These are phyloP conservation scores for Delphinus delphis DNA, from an alignment of 2,113 vertebrate species.

Conservation along the genomic window DNA sequence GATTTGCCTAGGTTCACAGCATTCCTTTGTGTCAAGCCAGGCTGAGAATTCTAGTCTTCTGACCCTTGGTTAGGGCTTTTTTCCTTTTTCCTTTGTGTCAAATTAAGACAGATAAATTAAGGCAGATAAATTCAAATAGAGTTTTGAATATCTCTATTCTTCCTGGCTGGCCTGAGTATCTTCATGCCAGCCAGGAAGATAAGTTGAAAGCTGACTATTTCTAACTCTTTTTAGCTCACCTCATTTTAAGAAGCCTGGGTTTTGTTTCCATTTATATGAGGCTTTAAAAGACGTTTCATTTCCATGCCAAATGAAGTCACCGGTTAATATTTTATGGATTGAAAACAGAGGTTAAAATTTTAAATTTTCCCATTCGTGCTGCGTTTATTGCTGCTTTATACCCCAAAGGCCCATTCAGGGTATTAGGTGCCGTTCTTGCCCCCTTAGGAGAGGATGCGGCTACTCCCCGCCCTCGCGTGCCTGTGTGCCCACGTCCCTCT, in stretches of 20 bases:
- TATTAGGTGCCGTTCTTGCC: not conserved
- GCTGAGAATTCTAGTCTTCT: not conserved
- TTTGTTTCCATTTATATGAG: not conserved
- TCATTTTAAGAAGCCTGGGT: not conserved
- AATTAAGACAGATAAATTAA: constrained; percentile 31
- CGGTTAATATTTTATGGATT: not conserved
- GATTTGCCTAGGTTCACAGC: not conserved
- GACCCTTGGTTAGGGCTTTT: not conserved
- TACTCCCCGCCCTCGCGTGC: not conserved
- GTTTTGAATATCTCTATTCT: no score
- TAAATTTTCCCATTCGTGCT: not conserved
- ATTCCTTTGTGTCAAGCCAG: not conserved
- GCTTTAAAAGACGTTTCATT: not conserved
- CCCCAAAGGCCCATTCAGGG: not conserved
- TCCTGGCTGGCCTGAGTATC: no score
- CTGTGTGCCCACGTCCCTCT: not conserved
- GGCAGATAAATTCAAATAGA: not conserved
- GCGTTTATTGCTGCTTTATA: not conserved
- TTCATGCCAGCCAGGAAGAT: not conserved
- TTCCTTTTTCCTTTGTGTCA: not conserved
- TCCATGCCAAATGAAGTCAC: not conserved
- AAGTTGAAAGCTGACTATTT: constrained; percentile 11
- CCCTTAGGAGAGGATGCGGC: not conserved
- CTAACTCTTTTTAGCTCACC: not conserved
- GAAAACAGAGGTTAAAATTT: constrained; percentile 4